These are phyloP conservation scores for Diabrotica undecimpunctata DNA, from an alignment of 1,140 invertebrate species.

Conservation along the genomic window DNA sequence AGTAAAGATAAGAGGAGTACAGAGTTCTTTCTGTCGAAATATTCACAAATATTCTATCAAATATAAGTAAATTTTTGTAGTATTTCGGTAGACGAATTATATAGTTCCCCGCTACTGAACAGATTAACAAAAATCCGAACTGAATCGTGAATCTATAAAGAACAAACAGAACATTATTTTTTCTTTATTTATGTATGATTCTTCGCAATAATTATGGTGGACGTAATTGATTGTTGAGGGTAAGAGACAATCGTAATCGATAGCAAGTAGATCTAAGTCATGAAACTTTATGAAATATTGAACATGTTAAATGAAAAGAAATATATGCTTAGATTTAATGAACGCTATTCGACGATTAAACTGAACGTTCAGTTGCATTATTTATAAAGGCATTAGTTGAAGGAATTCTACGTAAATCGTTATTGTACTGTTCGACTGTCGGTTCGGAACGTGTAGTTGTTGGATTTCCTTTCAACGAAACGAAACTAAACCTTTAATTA, in stretches of 20 bases:
- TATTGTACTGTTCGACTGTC: too few species aligned
- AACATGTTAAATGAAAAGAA: slow-evolving; percentile 3
- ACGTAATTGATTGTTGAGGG: background rate
- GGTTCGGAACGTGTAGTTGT: too few species aligned
- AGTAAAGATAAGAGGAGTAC: too few species aligned
- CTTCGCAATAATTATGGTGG: slow-evolving; percentile 2
- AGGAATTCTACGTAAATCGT: too few species aligned
- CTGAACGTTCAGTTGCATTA: background rate
- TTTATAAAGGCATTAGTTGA: background rate
- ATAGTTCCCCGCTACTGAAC: too few species aligned
- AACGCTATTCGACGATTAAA: background rate
- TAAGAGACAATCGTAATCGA: slow-evolving; percentile 2
- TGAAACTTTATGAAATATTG: slow-evolving; percentile 3
- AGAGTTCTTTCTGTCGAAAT: too few species aligned
- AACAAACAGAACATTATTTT: slow-evolving; percentile 1
- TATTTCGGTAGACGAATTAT: too few species aligned
- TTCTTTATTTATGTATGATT: slow-evolving; percentile 1
- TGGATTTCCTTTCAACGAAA: too few species aligned
- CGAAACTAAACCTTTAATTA: too few species aligned
- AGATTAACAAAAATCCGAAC: background rate
- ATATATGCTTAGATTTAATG: slow-evolving; percentile 3
- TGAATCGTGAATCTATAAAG: background rate
- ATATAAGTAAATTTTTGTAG: too few species aligned
- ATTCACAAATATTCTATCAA: too few species aligned
- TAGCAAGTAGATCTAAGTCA: background rate